Conservation (phyloP, 2,888 invertebrate species). For the Drosophila maculinotata region DNA sequence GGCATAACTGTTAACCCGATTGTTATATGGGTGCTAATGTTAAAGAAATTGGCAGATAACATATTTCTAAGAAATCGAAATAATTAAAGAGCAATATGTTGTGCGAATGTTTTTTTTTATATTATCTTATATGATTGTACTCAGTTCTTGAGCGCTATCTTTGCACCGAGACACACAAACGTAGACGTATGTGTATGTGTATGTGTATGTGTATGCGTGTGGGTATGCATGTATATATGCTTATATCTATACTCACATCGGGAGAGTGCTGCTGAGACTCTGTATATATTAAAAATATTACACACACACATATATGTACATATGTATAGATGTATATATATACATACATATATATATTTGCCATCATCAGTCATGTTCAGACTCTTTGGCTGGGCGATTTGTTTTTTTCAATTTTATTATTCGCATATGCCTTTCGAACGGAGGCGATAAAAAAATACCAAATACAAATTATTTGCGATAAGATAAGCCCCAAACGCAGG, state of each 20-base stretch:
- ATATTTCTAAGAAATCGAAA: conserved; percentile 75
- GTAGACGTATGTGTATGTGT: not conserved
- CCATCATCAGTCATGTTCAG: conserved; percentile 63
- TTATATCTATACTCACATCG: conserved; percentile 12
- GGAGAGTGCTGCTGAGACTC: conserved; percentile 9
- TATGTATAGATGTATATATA: not conserved
- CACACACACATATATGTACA: conserved; percentile 7
- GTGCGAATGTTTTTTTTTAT: conserved; percentile 47
- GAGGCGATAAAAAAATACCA: conserved; percentile 69
- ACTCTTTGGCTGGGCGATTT: conserved; percentile 53
- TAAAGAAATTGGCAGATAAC: conserved; percentile 66
- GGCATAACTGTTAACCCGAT: conserved; percentile 24
- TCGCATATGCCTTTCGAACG: conserved; percentile 64
- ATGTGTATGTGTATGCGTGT: conserved; percentile 3
- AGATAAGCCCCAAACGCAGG: conserved; percentile 51
- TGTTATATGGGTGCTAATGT: conserved; percentile 30
- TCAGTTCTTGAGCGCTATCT: conserved; percentile 49
- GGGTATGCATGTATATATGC: not conserved
- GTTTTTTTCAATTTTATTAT: conserved; percentile 54
- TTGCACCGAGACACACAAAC: conserved; percentile 19
- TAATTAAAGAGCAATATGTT: conserved; percentile 72
- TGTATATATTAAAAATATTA: conserved; percentile 21
- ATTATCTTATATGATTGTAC: conserved; percentile 24
- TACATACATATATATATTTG: conserved; percentile 11
- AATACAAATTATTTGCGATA: conserved; percentile 70